These are phyloP conservation scores for Hippopotamus amphibius DNA, from an alignment of 2,113 vertebrate genomes.

Conservation along the genomic window DNA sequence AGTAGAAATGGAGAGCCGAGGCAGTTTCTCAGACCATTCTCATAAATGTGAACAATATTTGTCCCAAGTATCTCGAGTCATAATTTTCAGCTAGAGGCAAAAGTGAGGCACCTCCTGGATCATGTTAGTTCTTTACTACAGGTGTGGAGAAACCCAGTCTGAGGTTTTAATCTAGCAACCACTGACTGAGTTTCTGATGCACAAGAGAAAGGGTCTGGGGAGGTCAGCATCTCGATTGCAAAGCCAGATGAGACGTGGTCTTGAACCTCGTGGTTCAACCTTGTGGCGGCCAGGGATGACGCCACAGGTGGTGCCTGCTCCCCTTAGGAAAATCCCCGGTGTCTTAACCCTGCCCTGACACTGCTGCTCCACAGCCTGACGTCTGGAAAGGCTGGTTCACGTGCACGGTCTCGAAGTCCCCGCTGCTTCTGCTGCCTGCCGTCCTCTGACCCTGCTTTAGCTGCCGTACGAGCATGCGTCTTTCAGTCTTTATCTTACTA, in stretches of 20 bases:
- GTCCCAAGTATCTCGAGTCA: neutral
- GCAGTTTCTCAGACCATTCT: neutral
- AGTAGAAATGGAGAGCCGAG: neutral
- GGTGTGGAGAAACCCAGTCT: neutral
- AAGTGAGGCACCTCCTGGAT: neutral
- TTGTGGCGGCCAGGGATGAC: neutral
- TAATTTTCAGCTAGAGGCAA: slow-evolving; percentile 21
- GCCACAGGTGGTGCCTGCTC: neutral
- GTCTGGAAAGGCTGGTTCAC: neutral
- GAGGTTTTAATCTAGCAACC: slow-evolving; percentile 26
- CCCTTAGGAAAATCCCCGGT: neutral
- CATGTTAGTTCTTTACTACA: neutral
- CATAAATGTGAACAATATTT: neutral
- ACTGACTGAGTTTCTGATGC: neutral
- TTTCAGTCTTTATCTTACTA: neutral
- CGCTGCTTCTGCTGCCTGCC: neutral
- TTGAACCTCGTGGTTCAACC: neutral
- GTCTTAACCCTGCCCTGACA: neutral
- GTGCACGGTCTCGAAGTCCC: neutral
- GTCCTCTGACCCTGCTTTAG: neutral
- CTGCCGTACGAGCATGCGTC: neutral
- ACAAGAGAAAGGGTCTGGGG: neutral
- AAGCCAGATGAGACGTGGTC: neutral
- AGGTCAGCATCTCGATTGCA: slow-evolving; percentile 6
- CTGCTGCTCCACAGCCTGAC: neutral